Base-by-base conservation (phyloP, 2,113 vertebrate species). In the Muntiacus muntjak region DNA sequence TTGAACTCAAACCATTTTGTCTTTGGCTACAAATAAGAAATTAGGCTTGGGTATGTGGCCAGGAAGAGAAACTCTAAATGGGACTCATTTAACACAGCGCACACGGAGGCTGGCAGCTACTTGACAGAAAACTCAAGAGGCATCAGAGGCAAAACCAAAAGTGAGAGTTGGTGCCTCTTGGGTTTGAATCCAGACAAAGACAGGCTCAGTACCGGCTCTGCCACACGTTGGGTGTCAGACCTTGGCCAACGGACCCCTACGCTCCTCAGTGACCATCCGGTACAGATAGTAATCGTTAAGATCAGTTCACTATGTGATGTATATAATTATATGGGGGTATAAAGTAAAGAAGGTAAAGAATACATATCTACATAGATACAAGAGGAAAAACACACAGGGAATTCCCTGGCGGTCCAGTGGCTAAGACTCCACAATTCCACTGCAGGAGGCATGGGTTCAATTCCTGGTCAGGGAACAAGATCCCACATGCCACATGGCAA, bases 111-210 rank as follows among this genome's bases (percentile, higher is more conserved):
- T 13, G 50, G 19, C 5, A 1, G 40, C 6, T 2, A 12, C 60
- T 6, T 2, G n/a, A 10, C 36, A 47, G 16, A 30, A 8, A 55
- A 17, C n/a, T 3, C 15, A 0, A 40, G 4, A 0, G 15, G 47
- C 47, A 9, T 40, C 58, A 45, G 60, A 89, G 52, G 52, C 78
- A 33, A 17, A 11, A 26, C 4, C 45, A n/a, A 5, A 43, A 13
- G 9, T 7, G 43, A 52, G 45, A 14, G 33, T 30, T 2, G 19
- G 21, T 1, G 57, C 9, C 84, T 43, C 17, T 1, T 6, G 36
- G 19, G 36, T 26, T 1, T 21, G 84, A 52, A 21, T 28, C 26
- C 50, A 60, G 50, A 74, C 13, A 33, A 43, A 50, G 33, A 9
- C 0, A 13, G 36, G 40, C 87, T 89, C 16, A 10, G 11, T 0